Percentiles rank a stretch among this genome's conserved stretches.
These are phyloP conservation scores for Melikaiella ostensackeni DNA, from an alignment of 2,888 invertebrate genomes.

Conservation along the genomic window DNA sequence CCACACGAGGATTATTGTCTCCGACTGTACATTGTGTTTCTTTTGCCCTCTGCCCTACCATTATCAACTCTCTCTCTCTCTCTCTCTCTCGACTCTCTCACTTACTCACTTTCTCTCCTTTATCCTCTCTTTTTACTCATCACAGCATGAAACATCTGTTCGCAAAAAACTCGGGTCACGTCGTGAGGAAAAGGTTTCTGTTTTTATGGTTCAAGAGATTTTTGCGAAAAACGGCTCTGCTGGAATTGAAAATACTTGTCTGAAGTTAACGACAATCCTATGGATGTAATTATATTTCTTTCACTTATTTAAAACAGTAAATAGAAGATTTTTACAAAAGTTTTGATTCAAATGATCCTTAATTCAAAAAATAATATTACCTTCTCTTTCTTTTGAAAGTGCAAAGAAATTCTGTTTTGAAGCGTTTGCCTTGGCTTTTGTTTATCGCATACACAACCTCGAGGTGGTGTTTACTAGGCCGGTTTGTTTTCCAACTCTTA, in stretches of 20 bases:
- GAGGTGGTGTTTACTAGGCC: no score
- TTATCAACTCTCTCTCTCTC: constrained; percentile 43
- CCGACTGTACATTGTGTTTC: constrained; percentile 34
- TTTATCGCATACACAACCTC: no score
- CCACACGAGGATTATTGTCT: constrained; percentile 38
- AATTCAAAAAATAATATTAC: no score
- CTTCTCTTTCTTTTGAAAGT: no score
- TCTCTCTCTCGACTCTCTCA: constrained; percentile 47
- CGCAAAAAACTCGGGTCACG: constrained; percentile 56
- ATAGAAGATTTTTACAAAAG: no score
- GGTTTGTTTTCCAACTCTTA: no score
- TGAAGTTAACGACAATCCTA: background rate
- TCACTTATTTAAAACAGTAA: no score
- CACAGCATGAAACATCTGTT: constrained; percentile 52
- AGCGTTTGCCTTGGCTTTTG: no score
- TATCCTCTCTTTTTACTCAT: constrained; percentile 51
- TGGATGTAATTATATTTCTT: background rate
- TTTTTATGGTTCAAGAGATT: constrained; percentile 20
- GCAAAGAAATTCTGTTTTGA: no score
- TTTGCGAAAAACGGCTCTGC: constrained; percentile 14
- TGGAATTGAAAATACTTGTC: constrained; percentile 23
- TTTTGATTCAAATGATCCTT: no score
- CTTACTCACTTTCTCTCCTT: constrained; percentile 46
- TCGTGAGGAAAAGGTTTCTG: constrained; percentile 52
- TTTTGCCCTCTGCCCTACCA: constrained; percentile 36